phyloP scores from a whole-genome alignment of 2,888 invertebrate genomes.

The Catocala sponsa region DNA sequence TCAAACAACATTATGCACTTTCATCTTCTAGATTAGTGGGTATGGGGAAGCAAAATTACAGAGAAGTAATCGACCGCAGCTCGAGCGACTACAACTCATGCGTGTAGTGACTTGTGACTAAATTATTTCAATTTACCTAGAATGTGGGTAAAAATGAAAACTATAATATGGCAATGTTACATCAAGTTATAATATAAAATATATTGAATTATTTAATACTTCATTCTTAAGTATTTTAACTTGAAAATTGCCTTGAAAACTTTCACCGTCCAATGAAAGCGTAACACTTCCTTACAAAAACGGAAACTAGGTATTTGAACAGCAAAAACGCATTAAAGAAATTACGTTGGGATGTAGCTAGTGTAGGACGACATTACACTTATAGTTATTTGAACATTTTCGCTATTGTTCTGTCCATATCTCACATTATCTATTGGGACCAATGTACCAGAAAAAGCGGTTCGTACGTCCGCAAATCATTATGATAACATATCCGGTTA shows the following conservation, averaged over 20 bases:
- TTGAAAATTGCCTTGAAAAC: background rate
- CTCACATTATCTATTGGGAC: conserved; percentile 71
- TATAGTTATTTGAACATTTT: conserved; percentile 52
- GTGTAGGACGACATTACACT: conserved; percentile 18
- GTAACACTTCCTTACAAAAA: background rate
- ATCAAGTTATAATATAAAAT: no score
- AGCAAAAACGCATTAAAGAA: conserved; percentile 28
- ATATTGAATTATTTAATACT: background rate
- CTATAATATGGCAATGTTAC: no score
- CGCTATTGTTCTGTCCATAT: conserved; percentile 62
- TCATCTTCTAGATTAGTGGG: conserved; percentile 59
- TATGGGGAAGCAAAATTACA: conserved; percentile 61
- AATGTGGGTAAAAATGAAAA: conserved; percentile 39
- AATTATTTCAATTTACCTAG: conserved; percentile 52
- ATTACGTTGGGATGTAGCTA: conserved; percentile 26
- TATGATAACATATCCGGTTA: conserved; percentile 69
- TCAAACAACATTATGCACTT: conserved; percentile 49
- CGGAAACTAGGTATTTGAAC: background rate
- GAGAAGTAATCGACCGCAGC: conserved; percentile 66
- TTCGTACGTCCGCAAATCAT: conserved; percentile 64
- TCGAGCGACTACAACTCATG: conserved; percentile 48
- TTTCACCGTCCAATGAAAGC: conserved; percentile 2
- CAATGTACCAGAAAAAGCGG: conserved; percentile 68
- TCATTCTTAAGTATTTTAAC: background rate
- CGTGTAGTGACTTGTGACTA: conserved; percentile 56